Base-by-base conservation (phyloP, 2,113 vertebrate species). In the Paracanthobrama guichenoti region DNA sequence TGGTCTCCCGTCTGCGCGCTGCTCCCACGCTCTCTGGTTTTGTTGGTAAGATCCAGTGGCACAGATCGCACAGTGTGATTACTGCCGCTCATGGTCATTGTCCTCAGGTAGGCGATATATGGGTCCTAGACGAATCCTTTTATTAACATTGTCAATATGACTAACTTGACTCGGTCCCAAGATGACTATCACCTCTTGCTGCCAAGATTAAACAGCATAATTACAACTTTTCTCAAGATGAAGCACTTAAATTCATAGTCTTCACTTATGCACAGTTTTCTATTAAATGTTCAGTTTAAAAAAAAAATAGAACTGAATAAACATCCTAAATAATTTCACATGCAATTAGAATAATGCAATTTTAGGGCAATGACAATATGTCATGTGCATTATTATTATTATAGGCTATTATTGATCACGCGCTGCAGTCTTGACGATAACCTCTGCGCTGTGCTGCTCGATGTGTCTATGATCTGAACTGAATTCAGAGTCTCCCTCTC, bases 1-100 rank as follows among this genome's bases (percentile, higher is more conserved):
- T 12, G 85, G 53, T 79, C 64, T 57, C 88, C 86, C 35, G 84
- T 80, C 84, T 72, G 85, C n/a, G 81, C 79, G 46, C 76, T 18
- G 78, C 72, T 71, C 62, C 48, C 85, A 26, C 72, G 84, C 55
- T 88, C 87, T 71, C 91, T 88, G 79, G 69, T 67, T 14, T 87
- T 90, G 75, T 89, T 94, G 88, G 91, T 89, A 77, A 95, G 87
- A 88, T 95, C 94, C 90, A 95, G 91, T 84, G 94, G 94, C 57
- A 85, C 90, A 53, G 90, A 24, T 81, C 90, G 86, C 16, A 84
- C 88, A 87, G 88, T 87, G 79, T 89, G 91, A 74, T 90, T 86
- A 77, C 85, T 57, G 62, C 48, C 85, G 87, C 93, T 91, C 93
- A 93, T 94, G 79, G 93, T 94, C 92, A 93, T 93, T 83, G 82